Evolutionary conservation across 2,888 invertebrate genomes (phyloP).

Genomic region (Hydrotaea cyrtoneurina): DNA sequence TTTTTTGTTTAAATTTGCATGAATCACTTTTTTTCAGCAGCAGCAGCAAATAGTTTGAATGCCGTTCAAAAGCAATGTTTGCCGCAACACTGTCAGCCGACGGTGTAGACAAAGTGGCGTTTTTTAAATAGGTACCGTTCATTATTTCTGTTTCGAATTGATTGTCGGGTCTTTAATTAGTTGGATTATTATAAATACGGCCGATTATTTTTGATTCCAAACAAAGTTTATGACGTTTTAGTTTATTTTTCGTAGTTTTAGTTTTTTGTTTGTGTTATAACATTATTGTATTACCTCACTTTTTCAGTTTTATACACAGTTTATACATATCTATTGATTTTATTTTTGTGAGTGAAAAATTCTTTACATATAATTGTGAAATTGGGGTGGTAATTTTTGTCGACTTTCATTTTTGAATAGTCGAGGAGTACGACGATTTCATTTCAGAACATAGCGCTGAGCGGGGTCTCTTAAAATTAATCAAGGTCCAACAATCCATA

Average conservation of each 20-base stretch:
- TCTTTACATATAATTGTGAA: constrained; percentile 41
- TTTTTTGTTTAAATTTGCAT: constrained; percentile 23
- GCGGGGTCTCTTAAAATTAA: constrained; percentile 29
- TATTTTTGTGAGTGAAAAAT: constrained; percentile 50
- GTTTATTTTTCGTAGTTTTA: not conserved
- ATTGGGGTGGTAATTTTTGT: too few relatives aligned
- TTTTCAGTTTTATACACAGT: not conserved
- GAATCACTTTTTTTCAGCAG: not conserved
- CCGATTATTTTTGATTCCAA: not conserved
- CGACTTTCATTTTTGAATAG: not conserved
- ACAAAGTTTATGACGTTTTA: not conserved
- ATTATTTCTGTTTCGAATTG: not conserved
- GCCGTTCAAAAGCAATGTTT: not conserved
- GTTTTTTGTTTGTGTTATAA: not conserved
- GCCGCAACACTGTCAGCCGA: not conserved
- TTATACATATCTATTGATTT: not conserved
- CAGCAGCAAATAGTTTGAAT: constrained; percentile 13
- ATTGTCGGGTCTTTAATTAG: not conserved
- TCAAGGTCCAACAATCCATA: constrained; percentile 23
- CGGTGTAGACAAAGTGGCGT: constrained; percentile 30
- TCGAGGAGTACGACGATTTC: not conserved
- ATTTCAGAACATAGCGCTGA: constrained; percentile 62
- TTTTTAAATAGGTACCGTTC: constrained; percentile 6
- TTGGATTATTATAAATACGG: not conserved
- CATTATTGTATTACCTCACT: constrained; percentile 47